These are phyloP conservation scores for Cephalotes varians DNA, from an alignment of 2,888 invertebrate species.

Conservation along the genomic window DNA sequence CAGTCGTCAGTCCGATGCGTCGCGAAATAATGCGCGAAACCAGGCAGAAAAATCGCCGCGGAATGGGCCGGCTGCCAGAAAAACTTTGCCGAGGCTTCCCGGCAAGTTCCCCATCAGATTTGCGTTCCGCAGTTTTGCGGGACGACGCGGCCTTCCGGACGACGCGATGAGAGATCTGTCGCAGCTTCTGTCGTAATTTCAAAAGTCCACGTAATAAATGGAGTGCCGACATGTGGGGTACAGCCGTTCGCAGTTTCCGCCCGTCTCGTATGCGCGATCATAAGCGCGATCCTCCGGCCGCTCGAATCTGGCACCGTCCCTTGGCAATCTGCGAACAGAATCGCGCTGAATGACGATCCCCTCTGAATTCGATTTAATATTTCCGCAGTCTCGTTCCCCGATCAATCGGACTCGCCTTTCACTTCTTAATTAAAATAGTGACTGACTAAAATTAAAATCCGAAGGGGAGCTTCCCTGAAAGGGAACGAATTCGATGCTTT, in stretches of 20 bases:
- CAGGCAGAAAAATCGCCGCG: slow-evolving; percentile 60
- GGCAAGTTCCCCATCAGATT: slow-evolving; percentile 63
- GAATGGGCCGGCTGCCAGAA: slow-evolving; percentile 73
- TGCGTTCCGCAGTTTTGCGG: slow-evolving; percentile 49
- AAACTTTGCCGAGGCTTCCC: slow-evolving; percentile 64
- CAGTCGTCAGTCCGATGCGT: slow-evolving; percentile 15
- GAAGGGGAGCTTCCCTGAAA: not conserved
- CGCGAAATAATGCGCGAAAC: slow-evolving; percentile 33
- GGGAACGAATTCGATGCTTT: not conserved
- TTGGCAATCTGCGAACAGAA: slow-evolving; percentile 75
- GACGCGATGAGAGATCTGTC: slow-evolving; percentile 9
- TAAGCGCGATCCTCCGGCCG: slow-evolving; percentile 82
- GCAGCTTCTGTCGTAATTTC: slow-evolving; percentile 39
- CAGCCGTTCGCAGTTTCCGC: slow-evolving; percentile 85
- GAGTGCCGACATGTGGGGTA: slow-evolving; percentile 86
- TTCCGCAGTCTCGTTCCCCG: not conserved
- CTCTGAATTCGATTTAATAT: not conserved
- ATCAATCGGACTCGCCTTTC: not conserved
- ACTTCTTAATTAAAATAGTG: not conserved
- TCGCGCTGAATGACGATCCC: not conserved
- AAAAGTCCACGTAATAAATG: slow-evolving; percentile 81
- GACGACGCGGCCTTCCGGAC: not conserved
- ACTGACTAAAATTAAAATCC: not conserved
- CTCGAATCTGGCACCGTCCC: slow-evolving; percentile 80
- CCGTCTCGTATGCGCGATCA: slow-evolving; percentile 84